Conservation (phyloP, 2,888 invertebrate genomes). For the Drosophila pegasa region DNA sequence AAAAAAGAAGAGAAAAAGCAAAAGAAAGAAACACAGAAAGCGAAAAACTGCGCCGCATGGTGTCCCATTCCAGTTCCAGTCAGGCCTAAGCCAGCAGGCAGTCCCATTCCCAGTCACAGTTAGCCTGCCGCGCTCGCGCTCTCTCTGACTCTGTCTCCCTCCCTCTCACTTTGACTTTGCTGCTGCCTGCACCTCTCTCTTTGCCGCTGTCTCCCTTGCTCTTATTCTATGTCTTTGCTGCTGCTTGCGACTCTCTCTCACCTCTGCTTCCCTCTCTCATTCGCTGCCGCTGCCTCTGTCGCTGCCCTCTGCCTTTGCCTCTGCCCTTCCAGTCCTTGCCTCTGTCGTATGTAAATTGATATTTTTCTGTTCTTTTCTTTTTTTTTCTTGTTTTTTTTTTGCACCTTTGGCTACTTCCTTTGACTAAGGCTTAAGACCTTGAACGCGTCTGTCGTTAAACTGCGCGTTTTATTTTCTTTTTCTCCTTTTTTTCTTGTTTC, state of each 20-base stretch:
- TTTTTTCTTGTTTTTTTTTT: conserved; percentile 40
- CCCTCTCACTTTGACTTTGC: neutral
- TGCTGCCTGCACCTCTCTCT: neutral
- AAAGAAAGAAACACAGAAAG: conserved; percentile 9
- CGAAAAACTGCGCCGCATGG: conserved; percentile 60
- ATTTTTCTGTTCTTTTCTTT: conserved; percentile 48
- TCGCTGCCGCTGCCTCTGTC: neutral
- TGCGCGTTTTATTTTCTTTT: conserved; percentile 3
- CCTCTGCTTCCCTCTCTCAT: no score
- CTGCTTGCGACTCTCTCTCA: neutral
- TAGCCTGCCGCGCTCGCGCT: neutral
- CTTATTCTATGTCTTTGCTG: no score
- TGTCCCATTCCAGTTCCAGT: conserved; percentile 55
- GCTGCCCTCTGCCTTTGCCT: neutral
- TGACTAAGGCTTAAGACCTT: conserved; percentile 57
- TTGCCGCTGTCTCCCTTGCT: no score
- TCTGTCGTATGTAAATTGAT: conserved; percentile 73
- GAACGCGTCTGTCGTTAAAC: conserved; percentile 63
- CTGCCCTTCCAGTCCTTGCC: neutral
- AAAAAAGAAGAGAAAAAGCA: conserved; percentile 15
- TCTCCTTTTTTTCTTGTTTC: conserved; percentile 37
- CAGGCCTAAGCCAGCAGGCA: conserved; percentile 36
- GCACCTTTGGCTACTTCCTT: conserved; percentile 70
- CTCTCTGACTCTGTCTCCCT: neutral
- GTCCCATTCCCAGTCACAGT: conserved; percentile 17